Conservation (phyloP, 2,113 vertebrate species). For the Istiophorus platypterus region DNA sequence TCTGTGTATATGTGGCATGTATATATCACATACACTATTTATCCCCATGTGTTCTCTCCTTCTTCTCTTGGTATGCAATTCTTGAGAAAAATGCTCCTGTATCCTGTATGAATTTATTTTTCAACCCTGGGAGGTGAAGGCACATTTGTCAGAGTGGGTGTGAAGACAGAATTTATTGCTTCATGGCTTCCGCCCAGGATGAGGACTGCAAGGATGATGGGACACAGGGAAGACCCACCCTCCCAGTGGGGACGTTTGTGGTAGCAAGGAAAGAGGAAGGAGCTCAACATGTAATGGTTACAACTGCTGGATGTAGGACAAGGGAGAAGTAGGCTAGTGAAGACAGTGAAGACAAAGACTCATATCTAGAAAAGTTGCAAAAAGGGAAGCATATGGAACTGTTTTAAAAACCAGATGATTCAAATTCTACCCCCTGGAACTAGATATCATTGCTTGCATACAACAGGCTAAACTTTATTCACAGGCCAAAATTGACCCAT, state of each 20-base stretch:
- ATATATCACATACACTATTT: conserved; percentile 20
- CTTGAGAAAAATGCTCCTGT: conserved; percentile 79
- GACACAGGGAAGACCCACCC: conserved; percentile 82
- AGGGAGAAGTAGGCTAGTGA: conserved; percentile 53
- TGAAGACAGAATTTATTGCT: conserved; percentile 89
- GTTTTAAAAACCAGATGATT: conserved; percentile 34
- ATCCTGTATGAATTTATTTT: conserved; percentile 85
- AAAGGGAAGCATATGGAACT: conserved; percentile 7
- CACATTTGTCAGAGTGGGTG: conserved; percentile 86
- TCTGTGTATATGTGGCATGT: conserved; percentile 20
- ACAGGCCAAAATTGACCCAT: conserved; percentile 13
- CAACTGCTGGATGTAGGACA: conserved; percentile 82
- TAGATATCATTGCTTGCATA: conserved; percentile 37
- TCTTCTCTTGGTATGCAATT: conserved; percentile 40
- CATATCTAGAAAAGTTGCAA: conserved; percentile 28
- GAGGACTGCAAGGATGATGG: conserved; percentile 77
- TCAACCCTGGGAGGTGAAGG: conserved; percentile 77
- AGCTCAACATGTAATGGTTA: conserved; percentile 63
- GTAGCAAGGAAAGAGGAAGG: conserved; percentile 84
- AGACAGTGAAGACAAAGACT: conserved; percentile 22
- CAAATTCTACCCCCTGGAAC: background rate
- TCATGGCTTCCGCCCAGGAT: conserved; percentile 87
- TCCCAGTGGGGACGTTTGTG: conserved; percentile 82
- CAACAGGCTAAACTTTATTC: conserved; percentile 30
- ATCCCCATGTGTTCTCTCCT: conserved; percentile 11